Percentiles rank a stretch among this genome's conserved stretches.
These are phyloP conservation scores for Globia sparganii DNA, from an alignment of 2,888 invertebrate genomes.

Conservation along the genomic window DNA sequence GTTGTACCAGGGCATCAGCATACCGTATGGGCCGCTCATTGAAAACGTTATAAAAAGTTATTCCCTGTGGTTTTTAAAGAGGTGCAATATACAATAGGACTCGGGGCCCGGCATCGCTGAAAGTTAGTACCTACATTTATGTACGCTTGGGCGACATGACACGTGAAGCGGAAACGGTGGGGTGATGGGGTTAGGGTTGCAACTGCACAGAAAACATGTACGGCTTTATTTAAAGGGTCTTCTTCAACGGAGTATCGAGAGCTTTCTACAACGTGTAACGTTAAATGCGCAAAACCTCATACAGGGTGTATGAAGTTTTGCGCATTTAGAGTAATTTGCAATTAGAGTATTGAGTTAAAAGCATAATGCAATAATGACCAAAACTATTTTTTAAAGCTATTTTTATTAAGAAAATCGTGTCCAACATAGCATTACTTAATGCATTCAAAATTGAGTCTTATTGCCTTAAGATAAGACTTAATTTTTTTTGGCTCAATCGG, in stretches of 20 bases:
- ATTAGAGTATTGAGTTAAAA: no score
- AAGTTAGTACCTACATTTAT: neutral
- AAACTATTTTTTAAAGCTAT: no score
- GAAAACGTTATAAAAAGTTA: neutral
- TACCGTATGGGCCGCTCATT: neutral
- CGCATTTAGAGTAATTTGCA: no score
- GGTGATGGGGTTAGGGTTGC: neutral
- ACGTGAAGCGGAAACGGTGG: neutral
- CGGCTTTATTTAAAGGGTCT: neutral
- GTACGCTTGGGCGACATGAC: neutral
- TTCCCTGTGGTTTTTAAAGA: neutral
- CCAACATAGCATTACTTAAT: no score
- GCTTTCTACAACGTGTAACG: no score
- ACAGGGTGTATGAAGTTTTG: no score
- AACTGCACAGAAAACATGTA: neutral
- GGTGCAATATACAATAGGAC: neutral
- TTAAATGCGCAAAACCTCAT: no score
- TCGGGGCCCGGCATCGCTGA: neutral
- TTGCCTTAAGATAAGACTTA: no score
- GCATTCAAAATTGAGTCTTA: no score
- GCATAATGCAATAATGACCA: no score
- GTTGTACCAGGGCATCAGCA: neutral
- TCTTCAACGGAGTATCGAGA: neutral
- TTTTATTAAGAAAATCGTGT: no score
- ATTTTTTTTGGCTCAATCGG: no score